These are phyloP conservation scores for Lateolabrax maculatus DNA, from an alignment of 2,797 vertebrate genomes.

Conservation along the genomic window DNA sequence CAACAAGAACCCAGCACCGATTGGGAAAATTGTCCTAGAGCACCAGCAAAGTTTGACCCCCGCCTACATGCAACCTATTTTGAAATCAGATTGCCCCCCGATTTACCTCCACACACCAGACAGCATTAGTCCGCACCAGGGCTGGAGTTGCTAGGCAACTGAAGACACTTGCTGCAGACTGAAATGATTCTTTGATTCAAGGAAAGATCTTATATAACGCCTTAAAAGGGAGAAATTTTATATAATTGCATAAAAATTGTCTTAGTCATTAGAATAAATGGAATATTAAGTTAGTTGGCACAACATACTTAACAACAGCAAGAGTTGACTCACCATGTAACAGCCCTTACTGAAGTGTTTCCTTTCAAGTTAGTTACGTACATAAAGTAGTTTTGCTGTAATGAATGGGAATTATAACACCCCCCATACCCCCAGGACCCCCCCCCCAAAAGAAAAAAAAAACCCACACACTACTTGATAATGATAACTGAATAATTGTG, in stretches of 20 bases:
- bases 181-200: constrained; percentile 88
- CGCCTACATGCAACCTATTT: constrained; percentile 86
- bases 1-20: constrained; percentile 41
- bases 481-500: constrained; percentile 10
- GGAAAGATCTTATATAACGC: constrained; percentile 84
- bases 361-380: constrained; percentile 7
- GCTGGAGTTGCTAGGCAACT: constrained; percentile 90
- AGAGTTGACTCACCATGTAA: constrained; percentile 21
- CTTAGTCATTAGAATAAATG: constrained; percentile 64
- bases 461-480: constrained; percentile 7
- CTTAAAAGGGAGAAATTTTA: constrained; percentile 67
- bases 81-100: constrained; percentile 88
- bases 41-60: constrained; percentile 84
- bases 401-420: not conserved
- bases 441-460: too few species aligned
- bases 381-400: constrained; percentile 26
- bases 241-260: constrained; percentile 70
- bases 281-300: constrained; percentile 44
- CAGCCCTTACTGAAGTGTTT: constrained; percentile 23
- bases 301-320: constrained; percentile 27
- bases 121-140: constrained; percentile 84
- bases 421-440: too few species aligned
- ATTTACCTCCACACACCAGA: constrained; percentile 89
- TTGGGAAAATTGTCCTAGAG: constrained; percentile 70
- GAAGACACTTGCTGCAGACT: constrained; percentile 88